A percentile compares a stretch with the other conserved stretches of the same genome.
Conservation (phyloP, 2,888 invertebrate species). For the Leucoma salicis region DNA sequence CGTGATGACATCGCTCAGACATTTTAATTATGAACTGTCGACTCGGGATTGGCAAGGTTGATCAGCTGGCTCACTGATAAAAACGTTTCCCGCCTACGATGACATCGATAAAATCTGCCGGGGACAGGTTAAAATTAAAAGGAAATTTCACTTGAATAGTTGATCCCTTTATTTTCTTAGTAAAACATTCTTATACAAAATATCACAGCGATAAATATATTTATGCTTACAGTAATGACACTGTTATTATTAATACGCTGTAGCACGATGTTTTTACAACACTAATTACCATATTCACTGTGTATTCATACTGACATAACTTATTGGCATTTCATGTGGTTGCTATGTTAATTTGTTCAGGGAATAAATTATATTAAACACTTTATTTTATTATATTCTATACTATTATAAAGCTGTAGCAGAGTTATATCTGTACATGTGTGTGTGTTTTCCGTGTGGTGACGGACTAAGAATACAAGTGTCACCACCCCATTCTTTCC, state of each 20-base stretch:
- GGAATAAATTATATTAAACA: constrained; percentile 28
- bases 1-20: constrained; percentile 69
- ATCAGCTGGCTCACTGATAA: constrained; percentile 58
- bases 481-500: too few species aligned
- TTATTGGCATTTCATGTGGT: constrained; percentile 22
- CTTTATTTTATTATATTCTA: constrained; percentile 6
- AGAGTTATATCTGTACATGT: too few species aligned
- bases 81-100: constrained; percentile 58
- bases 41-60: constrained; percentile 50
- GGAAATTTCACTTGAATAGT: constrained; percentile 70
- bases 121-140: constrained; percentile 70
- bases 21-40: constrained; percentile 80
- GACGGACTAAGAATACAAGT: too few species aligned
- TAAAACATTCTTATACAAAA: constrained; percentile 17
- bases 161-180: constrained; percentile 42
- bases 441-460: too few species aligned
- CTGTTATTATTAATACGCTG: constrained; percentile 21
- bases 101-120: constrained; percentile 71
- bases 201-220: background rate
- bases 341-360: constrained; percentile 15
- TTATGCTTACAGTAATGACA: constrained; percentile 3
- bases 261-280: constrained; percentile 11
- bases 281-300: constrained; percentile 22
- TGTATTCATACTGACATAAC: constrained; percentile 13
- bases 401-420: too few species aligned